These are phyloP conservation scores for Neogale vison DNA, from an alignment of 2,113 vertebrate species.

Conservation along the genomic window DNA sequence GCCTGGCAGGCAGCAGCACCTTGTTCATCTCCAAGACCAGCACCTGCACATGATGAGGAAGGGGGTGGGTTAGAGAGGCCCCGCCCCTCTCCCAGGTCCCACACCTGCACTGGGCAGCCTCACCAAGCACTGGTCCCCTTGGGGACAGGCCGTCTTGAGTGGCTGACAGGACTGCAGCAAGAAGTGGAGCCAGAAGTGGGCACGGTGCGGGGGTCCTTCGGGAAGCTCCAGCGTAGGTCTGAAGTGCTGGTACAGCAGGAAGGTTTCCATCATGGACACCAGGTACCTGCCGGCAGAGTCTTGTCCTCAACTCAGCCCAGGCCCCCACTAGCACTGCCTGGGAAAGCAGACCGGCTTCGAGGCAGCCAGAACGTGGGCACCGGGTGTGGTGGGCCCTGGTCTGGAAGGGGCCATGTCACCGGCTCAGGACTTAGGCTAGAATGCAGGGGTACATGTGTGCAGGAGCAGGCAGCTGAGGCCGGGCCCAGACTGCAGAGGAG, in stretches of 20 bases:
- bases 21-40: constrained; percentile 91
- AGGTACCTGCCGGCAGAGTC: constrained; percentile 86
- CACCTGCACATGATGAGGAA: constrained; percentile 80
- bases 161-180: constrained; percentile 89
- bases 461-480: not conserved
- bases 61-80: not conserved
- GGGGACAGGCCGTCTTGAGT: constrained; percentile 67
- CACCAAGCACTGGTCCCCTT: constrained; percentile 85
- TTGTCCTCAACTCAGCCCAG: constrained; percentile 20
- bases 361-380: not conserved
- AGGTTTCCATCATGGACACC: constrained; percentile 93
- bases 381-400: not conserved
- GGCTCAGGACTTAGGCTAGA: not conserved
- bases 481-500: not conserved
- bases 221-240: constrained; percentile 77
- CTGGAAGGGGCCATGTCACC: not conserved
- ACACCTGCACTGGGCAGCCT: constrained; percentile 13
- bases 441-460: not conserved
- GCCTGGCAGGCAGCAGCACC: constrained; percentile 86
- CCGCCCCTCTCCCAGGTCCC: not conserved
- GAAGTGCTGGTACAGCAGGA: constrained; percentile 91
- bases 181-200: constrained; percentile 94
- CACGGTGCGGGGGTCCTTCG: constrained; percentile 82
- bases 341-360: not conserved
- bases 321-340: not conserved